phyloP scores from a whole-genome alignment of 1,140 invertebrate species.

The Scaptodrosophila lebanonensis region DNA sequence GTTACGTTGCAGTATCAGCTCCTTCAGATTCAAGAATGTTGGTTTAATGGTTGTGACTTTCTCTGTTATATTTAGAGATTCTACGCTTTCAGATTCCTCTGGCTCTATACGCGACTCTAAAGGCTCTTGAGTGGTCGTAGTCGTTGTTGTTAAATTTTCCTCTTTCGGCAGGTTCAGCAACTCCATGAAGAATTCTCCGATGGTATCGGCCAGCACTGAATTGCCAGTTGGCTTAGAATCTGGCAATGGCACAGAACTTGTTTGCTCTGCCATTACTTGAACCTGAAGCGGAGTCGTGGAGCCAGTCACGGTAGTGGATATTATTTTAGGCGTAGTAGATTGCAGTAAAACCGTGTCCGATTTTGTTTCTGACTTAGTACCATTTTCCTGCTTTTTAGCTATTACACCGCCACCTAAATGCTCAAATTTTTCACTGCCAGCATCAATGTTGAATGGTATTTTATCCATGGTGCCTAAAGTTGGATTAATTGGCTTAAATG shows the following conservation, averaged over 20 bases:
- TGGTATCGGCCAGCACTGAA: slow-evolving; percentile 63
- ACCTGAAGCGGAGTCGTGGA: slow-evolving; percentile 12
- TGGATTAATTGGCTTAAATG: slow-evolving; percentile 61
- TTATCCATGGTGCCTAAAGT: slow-evolving; percentile 44
- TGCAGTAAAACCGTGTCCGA: slow-evolving; percentile 8
- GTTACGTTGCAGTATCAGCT: slow-evolving; percentile 62
- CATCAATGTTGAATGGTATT: slow-evolving; percentile 54
- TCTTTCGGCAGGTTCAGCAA: slow-evolving; percentile 63
- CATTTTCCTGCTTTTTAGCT: slow-evolving; percentile 63
- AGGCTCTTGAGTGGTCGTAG: slow-evolving; percentile 16
- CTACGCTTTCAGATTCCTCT: slow-evolving; percentile 27
- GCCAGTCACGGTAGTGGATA: neutral
- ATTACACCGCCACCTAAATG: slow-evolving; percentile 73
- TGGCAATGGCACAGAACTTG: slow-evolving; percentile 2
- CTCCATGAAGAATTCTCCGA: slow-evolving; percentile 74
- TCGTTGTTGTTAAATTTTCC: slow-evolving; percentile 35
- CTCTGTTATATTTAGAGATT: neutral
- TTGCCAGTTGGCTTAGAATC: slow-evolving; percentile 39
- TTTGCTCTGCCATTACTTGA: neutral
- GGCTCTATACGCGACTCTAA: slow-evolving; percentile 57
- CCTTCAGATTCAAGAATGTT: slow-evolving; percentile 71
- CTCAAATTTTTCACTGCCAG: slow-evolving; percentile 60
- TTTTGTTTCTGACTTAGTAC: slow-evolving; percentile 10
- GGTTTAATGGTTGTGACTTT: slow-evolving; percentile 30
- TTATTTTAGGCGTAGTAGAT: slow-evolving; percentile 15